A percentile compares a stretch with the other conserved stretches of the same genome.
These are phyloP conservation scores for Trinectes maculatus DNA, from an alignment of 2,113 vertebrate species.

Conservation along the genomic window DNA sequence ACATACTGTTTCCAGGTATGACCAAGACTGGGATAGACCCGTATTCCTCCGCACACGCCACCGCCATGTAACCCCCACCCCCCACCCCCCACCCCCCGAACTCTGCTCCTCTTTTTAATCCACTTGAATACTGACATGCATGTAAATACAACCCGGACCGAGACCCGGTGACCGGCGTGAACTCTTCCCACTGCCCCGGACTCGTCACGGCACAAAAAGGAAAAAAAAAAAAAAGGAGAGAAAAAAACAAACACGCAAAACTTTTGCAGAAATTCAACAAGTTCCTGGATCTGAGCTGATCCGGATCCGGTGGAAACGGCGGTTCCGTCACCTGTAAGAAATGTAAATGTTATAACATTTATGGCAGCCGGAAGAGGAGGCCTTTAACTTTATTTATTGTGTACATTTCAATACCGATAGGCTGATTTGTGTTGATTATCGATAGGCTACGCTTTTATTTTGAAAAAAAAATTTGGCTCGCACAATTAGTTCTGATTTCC, in stretches of 20 bases:
- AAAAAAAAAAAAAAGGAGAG: constrained; percentile 34
- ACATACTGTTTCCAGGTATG: constrained; percentile 99
- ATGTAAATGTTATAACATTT: constrained; percentile 93
- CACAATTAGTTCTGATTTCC: constrained; percentile 81
- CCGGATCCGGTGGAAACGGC: constrained; percentile 77
- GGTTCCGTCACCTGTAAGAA: constrained; percentile 88
- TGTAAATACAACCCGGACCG: constrained; percentile 83
- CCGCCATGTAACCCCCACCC: constrained; percentile 89
- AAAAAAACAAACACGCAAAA: constrained; percentile 50
- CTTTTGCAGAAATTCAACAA: constrained; percentile 73
- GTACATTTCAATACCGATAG: constrained; percentile 87
- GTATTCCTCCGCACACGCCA: constrained; percentile 95
- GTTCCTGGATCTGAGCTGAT: constrained; percentile 74
- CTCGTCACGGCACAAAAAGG: constrained; percentile 62
- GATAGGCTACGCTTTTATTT: constrained; percentile 74
- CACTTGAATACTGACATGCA: constrained; percentile 84
- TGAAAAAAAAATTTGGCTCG: constrained; percentile 83
- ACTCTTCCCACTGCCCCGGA: constrained; percentile 71
- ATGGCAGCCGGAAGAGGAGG: constrained; percentile 84
- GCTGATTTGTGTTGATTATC: constrained; percentile 85
- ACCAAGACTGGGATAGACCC: constrained; percentile 99
- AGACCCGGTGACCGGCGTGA: constrained; percentile 51
- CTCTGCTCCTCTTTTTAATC: constrained; percentile 66
- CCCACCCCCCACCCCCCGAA: constrained; percentile 51
- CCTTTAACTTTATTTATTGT: constrained; percentile 94